phyloP scores from a whole-genome alignment of 1,140 invertebrate species.

The Drosophila nigromelanica region DNA sequence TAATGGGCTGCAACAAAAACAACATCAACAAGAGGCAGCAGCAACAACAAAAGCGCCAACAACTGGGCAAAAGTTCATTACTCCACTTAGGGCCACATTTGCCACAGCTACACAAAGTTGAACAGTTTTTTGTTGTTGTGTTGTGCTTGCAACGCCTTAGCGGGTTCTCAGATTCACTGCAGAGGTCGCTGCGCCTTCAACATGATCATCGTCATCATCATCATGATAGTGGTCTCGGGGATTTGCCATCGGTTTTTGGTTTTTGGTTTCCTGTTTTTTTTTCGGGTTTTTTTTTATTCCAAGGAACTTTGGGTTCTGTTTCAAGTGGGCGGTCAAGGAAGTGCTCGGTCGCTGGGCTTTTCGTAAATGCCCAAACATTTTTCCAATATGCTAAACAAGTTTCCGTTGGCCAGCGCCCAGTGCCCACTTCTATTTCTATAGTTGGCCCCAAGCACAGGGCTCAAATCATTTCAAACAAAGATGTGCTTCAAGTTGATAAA shows the following conservation, averaged over 20 bases:
- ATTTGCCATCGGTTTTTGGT: conserved; percentile 20
- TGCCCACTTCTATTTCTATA: conserved; percentile 70
- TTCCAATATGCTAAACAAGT: conserved; percentile 79
- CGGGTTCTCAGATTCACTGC: conserved; percentile 32
- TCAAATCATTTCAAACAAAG: conserved; percentile 71
- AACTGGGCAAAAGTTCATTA: conserved; percentile 73
- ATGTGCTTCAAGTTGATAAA: conserved; percentile 68
- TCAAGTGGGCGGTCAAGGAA: conserved; percentile 80
- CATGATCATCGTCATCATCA: conserved; percentile 41
- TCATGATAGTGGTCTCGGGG: conserved; percentile 23
- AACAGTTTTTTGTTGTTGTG: conserved; percentile 34
- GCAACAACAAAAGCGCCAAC: conserved; percentile 30
- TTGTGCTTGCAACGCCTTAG: conserved; percentile 20
- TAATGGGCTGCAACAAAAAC: conserved; percentile 34
- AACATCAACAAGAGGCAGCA: neutral
- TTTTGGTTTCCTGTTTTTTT: conserved; percentile 23
- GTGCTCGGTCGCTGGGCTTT: conserved; percentile 48
- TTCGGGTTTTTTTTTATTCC: conserved; percentile 34
- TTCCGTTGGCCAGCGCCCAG: conserved; percentile 31
- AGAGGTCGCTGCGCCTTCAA: conserved; percentile 73
- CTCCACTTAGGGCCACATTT: conserved; percentile 69
- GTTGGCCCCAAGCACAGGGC: conserved; percentile 60
- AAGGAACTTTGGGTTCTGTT: conserved; percentile 46
- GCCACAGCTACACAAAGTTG: conserved; percentile 71
- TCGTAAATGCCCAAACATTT: conserved; percentile 69